Evolutionary conservation across 2,888 invertebrate species (phyloP).

Genomic region (Aethes cnicana): DNA sequence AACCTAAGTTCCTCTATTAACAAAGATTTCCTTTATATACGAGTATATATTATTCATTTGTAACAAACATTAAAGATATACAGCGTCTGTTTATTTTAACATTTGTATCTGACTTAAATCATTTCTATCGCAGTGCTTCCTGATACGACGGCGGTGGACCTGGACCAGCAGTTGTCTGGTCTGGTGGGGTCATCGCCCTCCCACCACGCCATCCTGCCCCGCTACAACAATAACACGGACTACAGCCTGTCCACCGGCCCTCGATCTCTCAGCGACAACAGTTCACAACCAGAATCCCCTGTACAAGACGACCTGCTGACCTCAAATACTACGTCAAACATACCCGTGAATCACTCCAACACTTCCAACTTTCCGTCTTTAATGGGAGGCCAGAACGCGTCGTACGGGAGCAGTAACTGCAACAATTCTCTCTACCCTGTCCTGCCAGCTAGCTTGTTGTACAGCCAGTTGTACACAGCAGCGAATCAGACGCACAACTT

Average conservation of each 20-base stretch:
- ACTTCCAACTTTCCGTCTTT: conserved; percentile 85
- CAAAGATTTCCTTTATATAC: too few species aligned
- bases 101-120: neutral
- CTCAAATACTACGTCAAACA: conserved; percentile 83
- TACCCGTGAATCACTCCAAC: conserved; percentile 83
- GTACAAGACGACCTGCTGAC: conserved; percentile 89
- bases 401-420: conserved; percentile 84
- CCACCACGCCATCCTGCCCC: conserved; percentile 84
- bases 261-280: conserved; percentile 90
- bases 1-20: too few species aligned
- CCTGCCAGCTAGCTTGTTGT: conserved; percentile 90
- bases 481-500: conserved; percentile 89
- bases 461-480: conserved; percentile 91
- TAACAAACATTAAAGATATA: too few species aligned
- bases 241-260: conserved; percentile 87
- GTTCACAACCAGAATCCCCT: conserved; percentile 91
- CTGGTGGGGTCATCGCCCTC: conserved; percentile 82
- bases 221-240: conserved; percentile 86
- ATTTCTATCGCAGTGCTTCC: conserved; percentile 84
- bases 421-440: conserved; percentile 90
- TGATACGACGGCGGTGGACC: conserved; percentile 88
- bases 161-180: conserved; percentile 88
- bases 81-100: too few species aligned
- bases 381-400: conserved; percentile 83
- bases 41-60: too few species aligned